Evolutionary conservation across 1,140 invertebrate species (phyloP).

Genomic region (Drosophila ananassae): DNA sequence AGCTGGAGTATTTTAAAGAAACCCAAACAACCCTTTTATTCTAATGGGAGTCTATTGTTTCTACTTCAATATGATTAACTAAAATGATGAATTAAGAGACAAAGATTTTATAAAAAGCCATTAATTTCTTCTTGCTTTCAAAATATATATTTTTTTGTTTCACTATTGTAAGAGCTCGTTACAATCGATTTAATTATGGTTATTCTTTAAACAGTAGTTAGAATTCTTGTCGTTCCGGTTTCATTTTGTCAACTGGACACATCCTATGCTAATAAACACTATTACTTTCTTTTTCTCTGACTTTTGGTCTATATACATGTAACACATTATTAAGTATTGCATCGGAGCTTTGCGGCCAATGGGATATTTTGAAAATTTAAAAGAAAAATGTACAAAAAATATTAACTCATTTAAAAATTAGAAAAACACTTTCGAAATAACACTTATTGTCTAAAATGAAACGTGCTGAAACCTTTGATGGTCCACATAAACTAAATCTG

Average conservation of each 20-base stretch:
- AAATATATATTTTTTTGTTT: slow-evolving; percentile 41
- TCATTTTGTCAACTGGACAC: slow-evolving; percentile 22
- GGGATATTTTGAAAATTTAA: slow-evolving; percentile 18
- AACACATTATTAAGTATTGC: slow-evolving; percentile 29
- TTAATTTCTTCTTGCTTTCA: background rate
- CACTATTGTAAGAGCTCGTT: slow-evolving; percentile 31
- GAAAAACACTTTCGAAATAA: slow-evolving; percentile 60
- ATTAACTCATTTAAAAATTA: slow-evolving; percentile 34
- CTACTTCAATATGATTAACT: too few species aligned
- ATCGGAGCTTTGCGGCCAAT: slow-evolving; percentile 17
- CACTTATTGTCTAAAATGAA: slow-evolving; percentile 64
- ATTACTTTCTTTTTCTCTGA: slow-evolving; percentile 10
- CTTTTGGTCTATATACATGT: slow-evolving; percentile 37
- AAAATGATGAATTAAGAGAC: too few species aligned
- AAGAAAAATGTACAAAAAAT: slow-evolving; percentile 17
- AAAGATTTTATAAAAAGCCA: background rate
- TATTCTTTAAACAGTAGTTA: slow-evolving; percentile 16
- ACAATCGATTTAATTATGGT: slow-evolving; percentile 44
- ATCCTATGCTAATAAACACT: slow-evolving; percentile 49
- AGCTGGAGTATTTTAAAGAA: background rate
- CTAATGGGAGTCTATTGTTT: too few species aligned
- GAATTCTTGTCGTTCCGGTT: slow-evolving; percentile 40
- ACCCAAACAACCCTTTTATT: too few species aligned
- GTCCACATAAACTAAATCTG: slow-evolving; percentile 2
- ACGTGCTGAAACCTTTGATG: slow-evolving; percentile 41